Percentiles rank a stretch among this genome's conserved stretches.
These are phyloP conservation scores for Dissostichus mawsoni DNA, from an alignment of 2,113 vertebrate genomes.

Conservation along the genomic window DNA sequence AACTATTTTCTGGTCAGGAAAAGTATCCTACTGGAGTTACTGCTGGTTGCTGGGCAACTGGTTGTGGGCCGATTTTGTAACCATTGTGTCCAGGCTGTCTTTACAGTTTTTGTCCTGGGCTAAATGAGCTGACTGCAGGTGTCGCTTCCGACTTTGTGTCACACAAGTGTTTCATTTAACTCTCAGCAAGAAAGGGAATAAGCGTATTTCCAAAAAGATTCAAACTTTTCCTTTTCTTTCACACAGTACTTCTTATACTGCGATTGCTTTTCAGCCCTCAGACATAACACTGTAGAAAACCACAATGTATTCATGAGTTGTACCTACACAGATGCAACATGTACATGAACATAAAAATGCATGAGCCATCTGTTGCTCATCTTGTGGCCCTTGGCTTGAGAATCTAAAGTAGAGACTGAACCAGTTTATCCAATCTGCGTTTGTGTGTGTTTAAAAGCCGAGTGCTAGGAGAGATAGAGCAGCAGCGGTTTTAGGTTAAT, in stretches of 20 bases:
- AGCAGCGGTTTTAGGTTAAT: conserved; percentile 28
- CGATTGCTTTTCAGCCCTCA: background rate
- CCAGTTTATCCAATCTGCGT: background rate
- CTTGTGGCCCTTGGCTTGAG: conserved; percentile 27
- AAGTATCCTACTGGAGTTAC: background rate
- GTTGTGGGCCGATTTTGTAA: background rate
- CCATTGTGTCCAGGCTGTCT: background rate
- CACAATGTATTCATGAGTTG: conserved; percentile 18
- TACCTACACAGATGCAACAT: conserved; percentile 6
- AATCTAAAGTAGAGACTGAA: conserved; percentile 37
- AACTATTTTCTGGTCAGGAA: background rate
- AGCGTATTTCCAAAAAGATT: background rate
- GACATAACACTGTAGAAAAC: background rate
- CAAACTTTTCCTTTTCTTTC: background rate
- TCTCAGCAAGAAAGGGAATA: background rate
- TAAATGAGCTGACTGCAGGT: background rate
- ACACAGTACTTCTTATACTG: background rate
- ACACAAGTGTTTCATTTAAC: too few relatives aligned
- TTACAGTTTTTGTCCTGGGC: background rate
- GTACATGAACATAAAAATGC: conserved; percentile 20
- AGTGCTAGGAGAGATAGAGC: conserved; percentile 2
- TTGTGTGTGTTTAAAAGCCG: background rate
- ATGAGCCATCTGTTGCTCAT: conserved; percentile 28
- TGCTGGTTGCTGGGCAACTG: background rate
- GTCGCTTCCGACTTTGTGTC: background rate